Base-by-base conservation (phyloP, 2,888 invertebrate species). In the Zele albiditarsus region DNA sequence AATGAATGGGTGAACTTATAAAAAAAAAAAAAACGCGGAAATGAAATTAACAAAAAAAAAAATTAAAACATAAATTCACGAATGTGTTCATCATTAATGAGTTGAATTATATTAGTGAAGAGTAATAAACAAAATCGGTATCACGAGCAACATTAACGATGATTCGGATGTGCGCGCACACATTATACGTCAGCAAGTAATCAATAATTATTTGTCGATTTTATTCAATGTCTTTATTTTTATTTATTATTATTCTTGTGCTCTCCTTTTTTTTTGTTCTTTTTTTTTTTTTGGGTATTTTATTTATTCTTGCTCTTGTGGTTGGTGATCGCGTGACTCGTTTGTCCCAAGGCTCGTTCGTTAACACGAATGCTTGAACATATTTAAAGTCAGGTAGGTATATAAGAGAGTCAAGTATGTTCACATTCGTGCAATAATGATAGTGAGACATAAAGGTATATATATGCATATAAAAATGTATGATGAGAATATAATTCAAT, bases 321-420 rank as follows among this genome's bases (percentile, higher is more conserved):
- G 23, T 53, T 1, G 53, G 53, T 10, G 58, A 70, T 70, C 70
- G 70, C 70, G 70, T 70, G 70, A 70, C 70, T 70, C 16, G 68
- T 46, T 25, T 60, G 57, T 58, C 33, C 60, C 20, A 53, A 25
- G 60, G 58, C 23, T 20, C 33, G 60, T 57, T 70, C 38, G 70
- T 70, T 58, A 58, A 70, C 58, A 60, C 33, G 70, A 33, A 70
- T 33, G 53, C 46, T 23, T 66, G 42, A 46, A 6, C 33, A 23
- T 31, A 38, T 70, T 23, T 20, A 58, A 58, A 38, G 58, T 70
- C 33, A 23, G 46, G 46, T 46, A 25, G 16, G n/a, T 66, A 16
- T 27, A 46, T 42, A 42, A 23, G 16, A 31, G 12, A 70, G 20
- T 57, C 58, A 31, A 69, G 20, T 31, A 16, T n/a, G 31, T 69